A percentile compares a stretch with the other conserved stretches of the same genome.
phyloP scores from a whole-genome alignment of 1,140 invertebrate genomes.

The Frieseomelitta varia region DNA sequence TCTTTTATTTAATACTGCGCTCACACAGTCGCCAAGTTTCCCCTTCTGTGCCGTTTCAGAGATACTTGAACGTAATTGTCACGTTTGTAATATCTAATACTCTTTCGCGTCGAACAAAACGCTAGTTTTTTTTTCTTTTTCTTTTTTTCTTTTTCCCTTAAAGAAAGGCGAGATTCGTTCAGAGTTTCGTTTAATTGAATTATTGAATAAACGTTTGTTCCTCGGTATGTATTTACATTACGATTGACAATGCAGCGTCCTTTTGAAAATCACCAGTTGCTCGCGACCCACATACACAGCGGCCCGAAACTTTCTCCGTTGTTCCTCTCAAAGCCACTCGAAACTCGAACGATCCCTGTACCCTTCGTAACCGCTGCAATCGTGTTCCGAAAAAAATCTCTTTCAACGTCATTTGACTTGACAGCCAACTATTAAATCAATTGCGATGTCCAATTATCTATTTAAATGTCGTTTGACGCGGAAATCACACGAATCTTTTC shows the following conservation, averaged over 20 bases:
- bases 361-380: neutral
- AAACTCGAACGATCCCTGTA: conserved; percentile 3
- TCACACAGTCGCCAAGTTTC: too few relatives aligned
- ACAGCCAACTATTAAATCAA: neutral
- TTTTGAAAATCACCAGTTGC: conserved; percentile 23
- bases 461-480: too few relatives aligned
- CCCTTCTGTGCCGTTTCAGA: too few relatives aligned
- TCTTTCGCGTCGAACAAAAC: neutral
- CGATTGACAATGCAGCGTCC: neutral
- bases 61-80: neutral
- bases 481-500: too few relatives aligned
- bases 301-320: conserved; percentile 16
- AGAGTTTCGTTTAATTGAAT: too few relatives aligned
- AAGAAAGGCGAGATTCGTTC: neutral
- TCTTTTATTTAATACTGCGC: neutral
- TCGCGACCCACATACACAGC: conserved; percentile 14
- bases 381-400: conserved; percentile 18
- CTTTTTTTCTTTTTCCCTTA: too few relatives aligned
- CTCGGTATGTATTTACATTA: neutral
- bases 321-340: conserved; percentile 13
- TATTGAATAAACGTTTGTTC: neutral
- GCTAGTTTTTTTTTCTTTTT: too few relatives aligned
- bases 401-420: neutral
- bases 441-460: neutral
- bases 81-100: neutral